Evolutionary conservation across 2,113 vertebrate species (phyloP).

Genomic region (Phasianus colchicus): DNA sequence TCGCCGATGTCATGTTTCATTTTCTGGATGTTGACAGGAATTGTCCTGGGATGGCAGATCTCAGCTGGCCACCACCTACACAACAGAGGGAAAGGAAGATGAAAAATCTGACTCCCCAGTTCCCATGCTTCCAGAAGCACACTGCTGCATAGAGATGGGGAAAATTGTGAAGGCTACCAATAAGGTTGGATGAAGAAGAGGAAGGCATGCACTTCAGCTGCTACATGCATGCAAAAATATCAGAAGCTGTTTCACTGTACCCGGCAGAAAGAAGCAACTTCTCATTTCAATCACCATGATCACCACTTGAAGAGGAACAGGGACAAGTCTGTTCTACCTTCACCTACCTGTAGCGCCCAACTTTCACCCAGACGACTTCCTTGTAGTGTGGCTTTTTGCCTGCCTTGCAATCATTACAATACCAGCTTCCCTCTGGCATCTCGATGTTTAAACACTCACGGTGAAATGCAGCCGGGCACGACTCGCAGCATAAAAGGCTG

Average conservation of each 20-base stretch:
- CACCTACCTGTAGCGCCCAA: slow-evolving; percentile 95
- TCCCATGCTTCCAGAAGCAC: background rate
- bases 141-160: background rate
- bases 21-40: slow-evolving; percentile 95
- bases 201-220: background rate
- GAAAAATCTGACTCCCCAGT: background rate
- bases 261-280: slow-evolving; percentile 14
- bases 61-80: slow-evolving; percentile 98
- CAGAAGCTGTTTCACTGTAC: slow-evolving; percentile 20
- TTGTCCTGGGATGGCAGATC: slow-evolving; percentile 92
- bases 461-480: slow-evolving; percentile 97
- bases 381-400: slow-evolving; percentile 96
- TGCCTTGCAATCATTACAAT: slow-evolving; percentile 97
- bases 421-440: slow-evolving; percentile 99
- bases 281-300: background rate
- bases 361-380: slow-evolving; percentile 98
- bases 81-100: background rate
- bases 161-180: background rate
- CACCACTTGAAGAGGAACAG: background rate
- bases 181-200: background rate
- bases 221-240: background rate
- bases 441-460: slow-evolving; percentile 98
- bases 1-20: slow-evolving; percentile 97
- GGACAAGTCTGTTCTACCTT: slow-evolving; percentile 2
- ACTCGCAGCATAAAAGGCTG: slow-evolving; percentile 97